Base-by-base conservation (phyloP, 2,113 vertebrate genomes). In the Plestiodon gilberti region DNA sequence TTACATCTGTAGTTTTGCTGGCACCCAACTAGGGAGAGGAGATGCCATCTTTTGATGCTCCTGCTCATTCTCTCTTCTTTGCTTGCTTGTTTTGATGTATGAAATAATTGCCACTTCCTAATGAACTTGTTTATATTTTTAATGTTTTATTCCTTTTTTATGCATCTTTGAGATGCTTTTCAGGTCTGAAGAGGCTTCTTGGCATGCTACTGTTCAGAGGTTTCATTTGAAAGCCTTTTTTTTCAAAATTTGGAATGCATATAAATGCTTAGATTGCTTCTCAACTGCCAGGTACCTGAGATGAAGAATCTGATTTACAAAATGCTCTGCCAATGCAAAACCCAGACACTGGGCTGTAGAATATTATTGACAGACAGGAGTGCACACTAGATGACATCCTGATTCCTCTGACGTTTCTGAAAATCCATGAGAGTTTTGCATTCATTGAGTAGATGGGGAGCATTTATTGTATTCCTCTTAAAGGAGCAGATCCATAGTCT, bases 121-220 rank as follows among this genome's bases (percentile, higher is more conserved):
- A 94, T 91, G 84, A 91, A 90, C 83, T 86, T 89, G 59, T 87
- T 94, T 90, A 89, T 94, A 87, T 89, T 90, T 73, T 85, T 89
- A 91, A 22, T 55, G 77, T 92, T 92, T 52, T 93, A 92, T 92
- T 91, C 78, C 28, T 81, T 73, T n/a, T 83, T 14, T 71, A 75
- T 52, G 43, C 22, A 75, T 86, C 57, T 92, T 84, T 85, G 70
- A n/a, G 87, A 81, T 76, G 78, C 69, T 91, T 90, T 84, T 40
- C 67, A 35, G 87, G 77, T 90, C 25, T 92, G 79, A 90, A 95
- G 80, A 70, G 79, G 73, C 35, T 90, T 87, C 38, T 55, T 88
- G 77, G 57, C 67, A 78, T 75, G 81, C 73, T 20, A 30, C 4
- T 84, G 4, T 70, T 89, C 74, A 88, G 89, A 89, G 83, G 82